These are phyloP conservation scores for Ridgeia piscesae DNA, from an alignment of 1,140 invertebrate species.

Conservation along the genomic window DNA sequence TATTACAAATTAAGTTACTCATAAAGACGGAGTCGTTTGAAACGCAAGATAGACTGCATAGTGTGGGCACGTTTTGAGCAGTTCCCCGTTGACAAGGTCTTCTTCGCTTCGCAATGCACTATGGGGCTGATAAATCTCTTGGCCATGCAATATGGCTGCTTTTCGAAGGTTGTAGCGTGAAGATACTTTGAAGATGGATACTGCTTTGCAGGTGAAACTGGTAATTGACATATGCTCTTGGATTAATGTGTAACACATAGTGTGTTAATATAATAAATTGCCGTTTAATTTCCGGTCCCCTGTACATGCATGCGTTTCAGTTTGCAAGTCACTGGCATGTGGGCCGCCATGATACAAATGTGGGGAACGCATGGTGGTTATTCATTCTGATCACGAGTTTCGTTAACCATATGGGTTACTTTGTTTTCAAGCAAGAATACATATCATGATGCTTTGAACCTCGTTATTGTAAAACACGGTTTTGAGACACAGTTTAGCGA, in stretches of 20 bases:
- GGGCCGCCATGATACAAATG: background rate
- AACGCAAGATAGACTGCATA: background rate
- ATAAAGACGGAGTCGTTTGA: too few relatives aligned
- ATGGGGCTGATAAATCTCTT: background rate
- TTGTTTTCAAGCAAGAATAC: background rate
- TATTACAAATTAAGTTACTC: too few relatives aligned
- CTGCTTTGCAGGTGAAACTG: constrained; percentile 3
- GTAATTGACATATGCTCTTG: background rate
- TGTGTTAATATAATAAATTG: background rate
- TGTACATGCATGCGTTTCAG: background rate
- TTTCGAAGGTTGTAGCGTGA: background rate
- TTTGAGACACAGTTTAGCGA: background rate
- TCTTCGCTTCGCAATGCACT: background rate
- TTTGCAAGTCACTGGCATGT: background rate
- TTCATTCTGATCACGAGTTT: background rate
- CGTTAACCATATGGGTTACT: constrained; percentile 3
- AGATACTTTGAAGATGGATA: constrained; percentile 1
- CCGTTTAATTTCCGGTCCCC: background rate
- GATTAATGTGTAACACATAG: background rate
- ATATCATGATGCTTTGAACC: background rate
- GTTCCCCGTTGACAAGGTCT: background rate
- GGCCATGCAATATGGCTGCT: background rate
- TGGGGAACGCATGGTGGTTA: background rate
- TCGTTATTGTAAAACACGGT: background rate
- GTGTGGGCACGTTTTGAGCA: background rate